A percentile compares a stretch with the other conserved stretches of the same genome.
phyloP scores from a whole-genome alignment of 2,113 vertebrate species.

The Pangasianodon gigas region DNA sequence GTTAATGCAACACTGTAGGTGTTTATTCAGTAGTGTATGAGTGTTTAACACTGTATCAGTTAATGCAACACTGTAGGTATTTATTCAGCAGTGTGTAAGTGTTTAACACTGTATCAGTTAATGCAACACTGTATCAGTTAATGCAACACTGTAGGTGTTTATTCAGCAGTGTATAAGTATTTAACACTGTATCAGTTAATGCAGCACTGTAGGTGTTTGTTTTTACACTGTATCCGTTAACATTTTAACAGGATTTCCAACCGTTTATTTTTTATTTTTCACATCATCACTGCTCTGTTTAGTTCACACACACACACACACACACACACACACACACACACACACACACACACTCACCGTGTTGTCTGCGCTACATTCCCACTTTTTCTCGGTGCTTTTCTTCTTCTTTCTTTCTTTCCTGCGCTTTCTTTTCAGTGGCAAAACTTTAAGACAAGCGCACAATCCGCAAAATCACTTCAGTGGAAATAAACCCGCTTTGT shows the following conservation, averaged over 20 bases:
- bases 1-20: neutral
- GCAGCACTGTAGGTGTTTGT: neutral
- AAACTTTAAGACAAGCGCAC: neutral
- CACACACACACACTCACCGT: conserved; percentile 25
- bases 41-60: neutral
- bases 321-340: no score
- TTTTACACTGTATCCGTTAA: neutral
- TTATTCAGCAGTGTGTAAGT: neutral
- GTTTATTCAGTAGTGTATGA: neutral
- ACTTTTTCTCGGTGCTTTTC: neutral
- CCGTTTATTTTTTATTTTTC: neutral
- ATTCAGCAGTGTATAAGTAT: neutral
- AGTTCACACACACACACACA: neutral
- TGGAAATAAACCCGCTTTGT: neutral
- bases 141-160: neutral
- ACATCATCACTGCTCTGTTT: neutral
- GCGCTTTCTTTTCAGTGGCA: neutral
- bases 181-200: neutral
- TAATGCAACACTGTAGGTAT: neutral
- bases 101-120: neutral
- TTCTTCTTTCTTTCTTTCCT: neutral
- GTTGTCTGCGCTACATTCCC: conserved; percentile 6
- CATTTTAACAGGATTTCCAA: neutral
- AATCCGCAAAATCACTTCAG: neutral
- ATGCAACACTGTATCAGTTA: neutral